Conservation (phyloP, 1,140 invertebrate species). For the Cecropterus lyciades region DNA sequence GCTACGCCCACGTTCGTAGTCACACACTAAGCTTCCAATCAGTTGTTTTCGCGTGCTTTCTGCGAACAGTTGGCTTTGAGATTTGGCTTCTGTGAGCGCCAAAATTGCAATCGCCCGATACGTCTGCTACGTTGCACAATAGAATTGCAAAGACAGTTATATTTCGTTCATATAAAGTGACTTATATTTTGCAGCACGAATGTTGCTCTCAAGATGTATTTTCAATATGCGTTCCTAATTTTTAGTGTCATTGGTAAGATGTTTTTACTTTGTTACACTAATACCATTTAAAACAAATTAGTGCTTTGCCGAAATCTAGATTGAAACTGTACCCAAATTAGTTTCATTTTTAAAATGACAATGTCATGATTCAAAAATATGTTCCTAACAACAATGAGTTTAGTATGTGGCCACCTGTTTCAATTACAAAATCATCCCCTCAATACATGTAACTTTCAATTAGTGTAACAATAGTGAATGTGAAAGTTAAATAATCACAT, state of each 20-base stretch:
- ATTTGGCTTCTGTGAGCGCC: slow-evolving; percentile 22
- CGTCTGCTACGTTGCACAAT: slow-evolving; percentile 18
- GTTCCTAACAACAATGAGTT: no score
- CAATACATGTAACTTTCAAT: no score
- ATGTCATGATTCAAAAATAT: no score
- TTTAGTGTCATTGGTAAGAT: slow-evolving; percentile 57
- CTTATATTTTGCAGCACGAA: slow-evolving; percentile 39
- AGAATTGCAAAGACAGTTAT: slow-evolving; percentile 4
- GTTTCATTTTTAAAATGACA: no score
- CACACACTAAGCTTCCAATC: slow-evolving; percentile 43
- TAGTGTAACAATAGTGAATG: no score
- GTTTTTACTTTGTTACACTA: slow-evolving; percentile 26
- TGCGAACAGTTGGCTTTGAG: slow-evolving; percentile 56
- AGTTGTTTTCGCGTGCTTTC: slow-evolving; percentile 66
- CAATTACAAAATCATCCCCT: no score
- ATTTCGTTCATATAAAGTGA: slow-evolving; percentile 31
- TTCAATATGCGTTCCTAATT: slow-evolving; percentile 48
- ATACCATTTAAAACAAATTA: no score
- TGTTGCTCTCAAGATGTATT: slow-evolving; percentile 59
- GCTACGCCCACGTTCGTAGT: slow-evolving; percentile 51
- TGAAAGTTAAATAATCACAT: no score
- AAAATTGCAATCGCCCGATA: slow-evolving; percentile 26
- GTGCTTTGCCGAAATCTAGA: no score
- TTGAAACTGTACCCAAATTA: no score
- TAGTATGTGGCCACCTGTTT: no score